A percentile compares a stretch with the other conserved stretches of the same genome.
phyloP scores from a whole-genome alignment of 2,888 invertebrate genomes.

The Malthinus flaveolus region DNA sequence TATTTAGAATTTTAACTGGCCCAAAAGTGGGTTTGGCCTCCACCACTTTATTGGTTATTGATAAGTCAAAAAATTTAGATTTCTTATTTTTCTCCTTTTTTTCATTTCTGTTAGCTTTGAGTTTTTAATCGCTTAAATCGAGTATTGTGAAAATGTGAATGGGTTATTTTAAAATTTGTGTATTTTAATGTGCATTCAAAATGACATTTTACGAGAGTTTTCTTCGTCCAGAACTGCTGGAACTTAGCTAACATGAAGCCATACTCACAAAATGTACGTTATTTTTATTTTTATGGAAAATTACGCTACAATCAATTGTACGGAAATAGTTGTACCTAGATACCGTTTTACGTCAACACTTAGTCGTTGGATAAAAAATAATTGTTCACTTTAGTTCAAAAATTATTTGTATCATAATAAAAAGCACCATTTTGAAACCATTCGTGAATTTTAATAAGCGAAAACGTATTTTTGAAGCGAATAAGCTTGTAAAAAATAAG shows the following conservation, averaged over 20 bases:
- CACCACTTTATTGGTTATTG: constrained; percentile 9
- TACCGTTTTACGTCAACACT: too few species aligned
- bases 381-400: too few species aligned
- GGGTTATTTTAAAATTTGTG: constrained; percentile 15
- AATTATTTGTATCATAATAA: too few species aligned
- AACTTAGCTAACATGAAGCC: constrained; percentile 24
- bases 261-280: constrained; percentile 28
- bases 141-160: constrained; percentile 21
- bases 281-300: background rate
- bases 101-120: constrained; percentile 2
- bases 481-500: too few species aligned
- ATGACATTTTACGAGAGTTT: constrained; percentile 17
- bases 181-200: constrained; percentile 12
- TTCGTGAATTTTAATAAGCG: too few species aligned
- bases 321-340: too few species aligned
- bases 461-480: too few species aligned
- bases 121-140: background rate
- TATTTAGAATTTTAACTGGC: constrained; percentile 12
- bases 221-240: constrained; percentile 12
- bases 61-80: background rate
- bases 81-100: background rate
- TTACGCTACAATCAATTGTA: too few species aligned
- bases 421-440: too few species aligned
- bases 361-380: too few species aligned
- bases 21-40: constrained; percentile 26